Evolutionary conservation across 2,113 vertebrate genomes (phyloP).

Genomic region (Anseranas semipalmata): DNA sequence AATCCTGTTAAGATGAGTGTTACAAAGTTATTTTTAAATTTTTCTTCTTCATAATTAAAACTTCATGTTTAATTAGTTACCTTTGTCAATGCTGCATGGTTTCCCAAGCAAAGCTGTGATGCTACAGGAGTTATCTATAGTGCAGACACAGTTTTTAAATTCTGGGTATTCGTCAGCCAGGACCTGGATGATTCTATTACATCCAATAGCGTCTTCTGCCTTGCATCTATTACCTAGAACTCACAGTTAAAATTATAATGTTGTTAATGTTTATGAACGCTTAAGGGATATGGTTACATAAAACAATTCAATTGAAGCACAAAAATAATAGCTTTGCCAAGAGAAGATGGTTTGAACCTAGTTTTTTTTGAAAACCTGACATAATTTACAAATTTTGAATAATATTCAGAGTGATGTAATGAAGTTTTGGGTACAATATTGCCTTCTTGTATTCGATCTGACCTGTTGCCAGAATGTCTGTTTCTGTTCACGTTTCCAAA

Average conservation of each 20-base stretch:
- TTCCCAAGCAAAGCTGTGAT: conserved; percentile 71
- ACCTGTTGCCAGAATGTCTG: neutral
- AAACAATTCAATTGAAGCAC: conserved; percentile 27
- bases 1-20: neutral
- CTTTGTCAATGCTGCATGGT: conserved; percentile 77
- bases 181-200: conserved; percentile 79
- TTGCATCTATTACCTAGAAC: conserved; percentile 81
- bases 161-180: conserved; percentile 74
- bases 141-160: conserved; percentile 82
- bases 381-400: neutral
- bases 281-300: conserved; percentile 3
- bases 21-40: neutral
- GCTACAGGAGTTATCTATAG: conserved; percentile 74
- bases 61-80: conserved; percentile 67
- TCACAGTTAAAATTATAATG: conserved; percentile 48
- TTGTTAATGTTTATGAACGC: neutral
- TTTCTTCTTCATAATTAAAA: neutral
- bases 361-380: neutral
- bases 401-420: neutral
- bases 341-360: neutral
- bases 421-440: neutral
- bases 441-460: neutral
- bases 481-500: neutral
- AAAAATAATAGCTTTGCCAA: neutral
- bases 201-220: conserved; percentile 74